A percentile compares a stretch with the other conserved stretches of the same genome.
Evolutionary conservation across 2,113 vertebrate genomes (phyloP).

Genomic region (Mustela lutreola): DNA sequence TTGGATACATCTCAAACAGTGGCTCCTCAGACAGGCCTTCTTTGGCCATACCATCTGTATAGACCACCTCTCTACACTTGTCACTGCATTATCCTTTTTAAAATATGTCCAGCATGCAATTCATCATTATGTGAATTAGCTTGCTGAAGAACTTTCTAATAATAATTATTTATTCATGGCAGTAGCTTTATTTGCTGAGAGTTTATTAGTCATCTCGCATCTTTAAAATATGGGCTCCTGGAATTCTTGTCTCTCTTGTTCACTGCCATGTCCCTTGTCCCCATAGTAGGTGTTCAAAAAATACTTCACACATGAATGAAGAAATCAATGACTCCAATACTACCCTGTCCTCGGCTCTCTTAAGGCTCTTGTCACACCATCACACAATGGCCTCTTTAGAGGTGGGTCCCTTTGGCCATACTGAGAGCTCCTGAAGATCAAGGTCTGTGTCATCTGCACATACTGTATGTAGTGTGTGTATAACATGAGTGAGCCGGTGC

Average conservation of each 20-base stretch:
- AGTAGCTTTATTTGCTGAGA: not conserved
- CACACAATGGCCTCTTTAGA: not conserved
- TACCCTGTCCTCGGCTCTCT: not conserved
- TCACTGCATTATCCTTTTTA: not conserved
- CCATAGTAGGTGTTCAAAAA: not conserved
- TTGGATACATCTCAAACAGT: not conserved
- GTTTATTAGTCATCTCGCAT: not conserved
- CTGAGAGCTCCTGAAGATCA: not conserved
- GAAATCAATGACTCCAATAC: not conserved
- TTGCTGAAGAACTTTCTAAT: not conserved
- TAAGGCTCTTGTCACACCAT: not conserved
- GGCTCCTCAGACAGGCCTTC: too few species aligned
- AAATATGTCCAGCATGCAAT: not conserved
- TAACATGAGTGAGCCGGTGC: not conserved
- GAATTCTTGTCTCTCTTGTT: not conserved
- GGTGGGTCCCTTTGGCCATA: not conserved
- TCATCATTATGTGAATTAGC: not conserved
- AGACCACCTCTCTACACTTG: not conserved
- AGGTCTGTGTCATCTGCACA: not conserved
- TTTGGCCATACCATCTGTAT: rapidly evolving
- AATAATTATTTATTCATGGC: not conserved
- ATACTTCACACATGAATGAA: not conserved
- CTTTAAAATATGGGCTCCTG: not conserved
- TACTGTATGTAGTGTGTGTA: too few species aligned
- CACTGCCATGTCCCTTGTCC: not conserved